Evolutionary conservation across 2,888 invertebrate species (phyloP), one percentile per base, ranked within the genome.

Genomic region (Petrolisthes cinctipes): DNA sequence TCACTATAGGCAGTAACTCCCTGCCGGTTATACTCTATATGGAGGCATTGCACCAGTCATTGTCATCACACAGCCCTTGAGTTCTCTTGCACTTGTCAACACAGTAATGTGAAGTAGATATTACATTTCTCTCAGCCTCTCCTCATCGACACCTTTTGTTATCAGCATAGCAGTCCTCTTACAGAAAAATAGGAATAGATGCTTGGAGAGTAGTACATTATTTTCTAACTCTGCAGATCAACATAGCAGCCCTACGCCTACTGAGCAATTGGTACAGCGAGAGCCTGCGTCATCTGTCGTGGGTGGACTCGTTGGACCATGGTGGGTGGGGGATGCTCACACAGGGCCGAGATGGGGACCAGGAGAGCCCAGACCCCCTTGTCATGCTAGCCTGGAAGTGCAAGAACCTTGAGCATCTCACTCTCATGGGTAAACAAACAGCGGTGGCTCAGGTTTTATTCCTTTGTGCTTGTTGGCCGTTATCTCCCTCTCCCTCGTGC

Each of bases 301-400:
- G 95, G 94, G 94, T 95, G 53, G 95, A 95, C 92, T 95, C 94
- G 0, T 89, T 92, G 91, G 85, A 89, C 68, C 87, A 89, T 81
- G 81, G 89, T 73, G 87, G 87, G 20, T 89, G 89, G 89, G 87
- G 86, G 9, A 86, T 84, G 78, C 85, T 89, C 56, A 87, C 85
- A 14, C 80, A 89, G 61, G 83, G 73, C 54, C 86, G 89, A 9
- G 89, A 87, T 73, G 89, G 87, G 73, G 87, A 89, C 54, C 87
- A 89, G 51, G 86, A 86, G 23, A 66, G 87, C 14, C 94, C 94
- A 76, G 95, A 95, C 92, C 95, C 95, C 0, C 93, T 95, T 90
- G 94, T 95, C 68, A 94, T 95, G 93, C 93, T 95, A 90, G 95
- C 95, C 7, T 95, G 95, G 95, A 93, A 94, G 91, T 95, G 95